phyloP scores from a whole-genome alignment of 2,113 vertebrate genomes.

The Pygoscelis antarcticus region DNA sequence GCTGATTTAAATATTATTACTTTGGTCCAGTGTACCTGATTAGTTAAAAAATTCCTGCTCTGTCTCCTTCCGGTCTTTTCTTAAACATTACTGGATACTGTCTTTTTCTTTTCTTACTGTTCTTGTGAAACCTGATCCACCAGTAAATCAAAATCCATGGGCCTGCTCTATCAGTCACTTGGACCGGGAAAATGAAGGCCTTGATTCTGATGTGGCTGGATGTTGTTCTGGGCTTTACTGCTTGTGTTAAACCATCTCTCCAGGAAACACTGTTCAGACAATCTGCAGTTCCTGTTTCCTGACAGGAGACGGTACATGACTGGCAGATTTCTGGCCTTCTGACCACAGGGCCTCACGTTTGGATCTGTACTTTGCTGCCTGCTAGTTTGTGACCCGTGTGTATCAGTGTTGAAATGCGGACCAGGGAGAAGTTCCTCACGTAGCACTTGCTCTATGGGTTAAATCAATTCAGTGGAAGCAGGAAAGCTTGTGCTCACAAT shows the following conservation, averaged over 20 bases:
- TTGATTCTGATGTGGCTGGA: neutral
- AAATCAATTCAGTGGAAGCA: neutral
- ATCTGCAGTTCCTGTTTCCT: neutral
- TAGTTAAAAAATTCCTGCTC: neutral
- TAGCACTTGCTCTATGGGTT: accelerated
- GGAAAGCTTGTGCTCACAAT: neutral
- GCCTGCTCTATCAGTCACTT: neutral
- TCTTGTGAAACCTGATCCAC: neutral
- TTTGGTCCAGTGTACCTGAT: neutral
- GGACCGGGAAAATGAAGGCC: neutral
- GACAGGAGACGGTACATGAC: neutral
- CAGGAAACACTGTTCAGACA: neutral
- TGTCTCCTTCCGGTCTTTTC: neutral
- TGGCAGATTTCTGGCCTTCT: neutral
- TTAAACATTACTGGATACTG: neutral
- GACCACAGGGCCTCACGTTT: neutral
- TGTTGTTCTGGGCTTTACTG: neutral
- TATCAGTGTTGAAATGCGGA: neutral
- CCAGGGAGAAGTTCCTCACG: neutral
- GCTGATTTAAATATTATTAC: neutral
- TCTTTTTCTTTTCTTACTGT: neutral
- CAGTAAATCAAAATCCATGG: neutral
- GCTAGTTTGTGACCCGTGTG: neutral
- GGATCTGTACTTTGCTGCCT: neutral
- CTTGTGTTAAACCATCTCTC: neutral